Evolutionary conservation across 2,113 vertebrate species (phyloP).

Genomic region (Pogona vitticeps): DNA sequence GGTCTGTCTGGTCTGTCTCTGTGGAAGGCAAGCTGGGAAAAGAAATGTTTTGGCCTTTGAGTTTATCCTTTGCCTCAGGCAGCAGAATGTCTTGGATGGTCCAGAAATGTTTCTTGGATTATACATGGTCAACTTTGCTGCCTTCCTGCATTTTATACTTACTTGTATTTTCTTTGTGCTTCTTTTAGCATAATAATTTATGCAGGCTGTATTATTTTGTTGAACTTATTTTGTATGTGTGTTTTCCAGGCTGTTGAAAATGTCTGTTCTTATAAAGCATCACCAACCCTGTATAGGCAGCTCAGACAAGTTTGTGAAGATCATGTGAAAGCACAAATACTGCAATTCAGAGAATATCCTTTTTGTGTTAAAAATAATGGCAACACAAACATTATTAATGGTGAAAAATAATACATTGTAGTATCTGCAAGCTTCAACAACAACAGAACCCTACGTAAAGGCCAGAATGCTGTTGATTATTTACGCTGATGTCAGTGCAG

Average conservation of each 20-base stretch:
- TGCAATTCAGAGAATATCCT: conserved; percentile 85
- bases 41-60: too few species aligned
- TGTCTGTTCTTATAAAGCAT: conserved; percentile 83
- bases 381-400: conserved; percentile 6
- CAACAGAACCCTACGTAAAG: too few species aligned
- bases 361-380: conserved; percentile 48
- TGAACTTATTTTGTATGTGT: neutral
- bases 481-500: too few species aligned
- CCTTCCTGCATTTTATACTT: neutral
- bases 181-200: neutral
- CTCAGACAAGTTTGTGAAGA: conserved; percentile 84
- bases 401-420: neutral
- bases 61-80: too few species aligned
- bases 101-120: neutral
- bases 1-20: too few species aligned
- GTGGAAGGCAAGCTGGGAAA: too few species aligned
- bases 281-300: conserved; percentile 81
- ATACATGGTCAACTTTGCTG: neutral
- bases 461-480: too few species aligned
- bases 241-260: conserved; percentile 83
- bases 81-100: too few species aligned
- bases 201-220: neutral
- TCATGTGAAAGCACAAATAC: conserved; percentile 81
- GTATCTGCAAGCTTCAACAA: too few species aligned
- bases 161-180: neutral